A percentile compares a stretch with the other conserved stretches of the same genome.
Evolutionary conservation across 2,888 invertebrate genomes (phyloP).

Genomic region (Philonicus albiceps): DNA sequence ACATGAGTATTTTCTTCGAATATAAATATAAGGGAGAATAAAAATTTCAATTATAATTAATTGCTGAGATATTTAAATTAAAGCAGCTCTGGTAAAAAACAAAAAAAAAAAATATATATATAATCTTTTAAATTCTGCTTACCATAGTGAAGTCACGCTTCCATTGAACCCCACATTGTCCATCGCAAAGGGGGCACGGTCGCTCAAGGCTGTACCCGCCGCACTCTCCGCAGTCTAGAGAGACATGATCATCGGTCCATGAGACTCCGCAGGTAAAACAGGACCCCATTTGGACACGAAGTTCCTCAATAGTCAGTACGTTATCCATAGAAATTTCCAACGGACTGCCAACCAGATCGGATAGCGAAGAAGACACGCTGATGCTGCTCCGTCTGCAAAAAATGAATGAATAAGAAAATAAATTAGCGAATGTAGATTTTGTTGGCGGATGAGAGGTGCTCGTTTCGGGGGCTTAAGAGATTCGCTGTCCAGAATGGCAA

Average conservation of each 20-base stretch:
- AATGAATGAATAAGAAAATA: not conserved
- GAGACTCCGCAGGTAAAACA: constrained; percentile 83
- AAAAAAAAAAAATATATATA: too few species aligned
- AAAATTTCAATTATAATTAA: not conserved
- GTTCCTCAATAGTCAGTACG: constrained; percentile 74
- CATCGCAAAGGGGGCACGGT: constrained; percentile 79
- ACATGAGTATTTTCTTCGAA: too few species aligned
- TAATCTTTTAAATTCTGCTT: constrained; percentile 55
- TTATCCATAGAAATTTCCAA: constrained; percentile 63
- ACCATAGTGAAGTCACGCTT: constrained; percentile 81
- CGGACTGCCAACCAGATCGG: constrained; percentile 62
- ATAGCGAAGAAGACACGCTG: constrained; percentile 62
- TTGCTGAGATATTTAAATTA: not conserved
- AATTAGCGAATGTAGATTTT: not conserved
- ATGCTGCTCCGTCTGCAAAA: constrained; percentile 60
- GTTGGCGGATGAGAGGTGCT: not conserved
- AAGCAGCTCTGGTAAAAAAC: not conserved
- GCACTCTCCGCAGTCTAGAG: constrained; percentile 80
- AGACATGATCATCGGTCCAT: constrained; percentile 80
- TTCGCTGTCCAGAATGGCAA: constrained; percentile 37
- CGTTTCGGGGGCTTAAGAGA: not conserved
- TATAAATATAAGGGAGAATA: too few species aligned
- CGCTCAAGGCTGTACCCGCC: constrained; percentile 79
- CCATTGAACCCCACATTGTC: constrained; percentile 76
- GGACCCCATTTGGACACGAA: constrained; percentile 74